Conservation (phyloP, 2,113 vertebrate species). For the Psittacara wagleri region DNA sequence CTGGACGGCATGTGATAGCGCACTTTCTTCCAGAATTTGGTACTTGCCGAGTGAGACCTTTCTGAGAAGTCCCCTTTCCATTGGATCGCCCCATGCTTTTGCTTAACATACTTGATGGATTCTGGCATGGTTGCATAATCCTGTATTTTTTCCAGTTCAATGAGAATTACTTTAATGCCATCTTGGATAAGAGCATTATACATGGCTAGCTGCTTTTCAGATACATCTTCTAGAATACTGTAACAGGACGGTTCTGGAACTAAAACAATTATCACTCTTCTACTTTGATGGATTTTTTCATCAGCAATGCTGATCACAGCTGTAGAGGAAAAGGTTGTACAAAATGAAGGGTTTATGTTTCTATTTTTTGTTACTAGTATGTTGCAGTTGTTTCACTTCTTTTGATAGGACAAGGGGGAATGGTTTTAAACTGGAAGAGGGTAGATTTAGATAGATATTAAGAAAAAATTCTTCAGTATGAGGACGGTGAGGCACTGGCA, state of each 20-base stretch:
- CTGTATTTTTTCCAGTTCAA: constrained; percentile 87
- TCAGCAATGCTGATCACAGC: constrained; percentile 65
- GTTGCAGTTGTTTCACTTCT: neutral
- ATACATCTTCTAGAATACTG: constrained; percentile 49
- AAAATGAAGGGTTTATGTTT: neutral
- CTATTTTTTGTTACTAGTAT: neutral
- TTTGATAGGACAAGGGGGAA: neutral
- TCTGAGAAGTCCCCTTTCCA: constrained; percentile 78
- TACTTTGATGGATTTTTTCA: constrained; percentile 82
- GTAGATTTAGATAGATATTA: neutral
- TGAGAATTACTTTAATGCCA: constrained; percentile 84
- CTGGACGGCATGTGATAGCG: constrained; percentile 86
- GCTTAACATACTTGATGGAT: constrained; percentile 86
- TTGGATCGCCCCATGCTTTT: constrained; percentile 81
- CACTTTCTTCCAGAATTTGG: constrained; percentile 90
- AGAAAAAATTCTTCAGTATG: neutral
- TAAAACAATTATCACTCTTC: constrained; percentile 86
- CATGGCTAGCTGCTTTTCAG: constrained; percentile 84
- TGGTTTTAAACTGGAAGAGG: neutral
- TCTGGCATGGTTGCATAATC: constrained; percentile 84
- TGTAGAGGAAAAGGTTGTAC: constrained; percentile 41
- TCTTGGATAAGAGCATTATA: constrained; percentile 82
- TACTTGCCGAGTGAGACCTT: constrained; percentile 63
- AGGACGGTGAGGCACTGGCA: neutral
- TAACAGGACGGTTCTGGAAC: constrained; percentile 56